These are phyloP conservation scores for Channa striata DNA, from an alignment of 2,797 vertebrate species.

Conservation along the genomic window DNA sequence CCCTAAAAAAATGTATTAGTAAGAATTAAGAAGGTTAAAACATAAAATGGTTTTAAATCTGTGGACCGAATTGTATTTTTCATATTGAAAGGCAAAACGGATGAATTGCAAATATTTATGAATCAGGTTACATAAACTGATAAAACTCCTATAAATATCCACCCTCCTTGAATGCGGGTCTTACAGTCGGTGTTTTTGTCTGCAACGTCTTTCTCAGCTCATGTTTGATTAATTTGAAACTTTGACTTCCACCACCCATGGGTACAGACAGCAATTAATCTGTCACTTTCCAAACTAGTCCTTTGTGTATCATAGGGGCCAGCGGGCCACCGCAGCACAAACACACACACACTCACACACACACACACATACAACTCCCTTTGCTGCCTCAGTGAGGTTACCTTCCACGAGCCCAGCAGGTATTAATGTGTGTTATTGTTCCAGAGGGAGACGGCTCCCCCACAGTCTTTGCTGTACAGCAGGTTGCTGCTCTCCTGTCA, in stretches of 20 bases:
- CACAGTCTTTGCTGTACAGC: constrained; percentile 64
- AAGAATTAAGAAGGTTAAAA: no score
- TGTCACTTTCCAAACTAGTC: constrained; percentile 73
- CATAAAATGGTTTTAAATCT: neutral
- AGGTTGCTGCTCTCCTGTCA: constrained; percentile 63
- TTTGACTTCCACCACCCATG: constrained; percentile 48
- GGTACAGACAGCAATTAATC: constrained; percentile 70
- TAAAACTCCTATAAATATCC: neutral
- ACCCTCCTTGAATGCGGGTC: constrained; percentile 19
- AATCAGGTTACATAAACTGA: neutral
- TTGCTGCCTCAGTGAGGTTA: constrained; percentile 46
- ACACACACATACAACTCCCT: constrained; percentile 34
- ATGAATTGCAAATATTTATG: neutral
- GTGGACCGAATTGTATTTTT: neutral
- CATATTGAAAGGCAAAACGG: neutral
- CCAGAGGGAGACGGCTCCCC: constrained; percentile 71
- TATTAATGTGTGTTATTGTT: constrained; percentile 63
- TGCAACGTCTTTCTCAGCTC: constrained; percentile 26
- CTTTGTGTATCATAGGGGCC: constrained; percentile 58
- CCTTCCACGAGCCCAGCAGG: constrained; percentile 56
- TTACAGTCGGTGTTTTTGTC: constrained; percentile 22
- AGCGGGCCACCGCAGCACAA: constrained; percentile 39
- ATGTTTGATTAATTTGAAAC: constrained; percentile 68
- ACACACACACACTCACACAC: constrained; percentile 2
- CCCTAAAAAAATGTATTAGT: no score